phyloP scores from a whole-genome alignment of 1,140 invertebrate species.

The Ceratoteleas bidentatus region DNA sequence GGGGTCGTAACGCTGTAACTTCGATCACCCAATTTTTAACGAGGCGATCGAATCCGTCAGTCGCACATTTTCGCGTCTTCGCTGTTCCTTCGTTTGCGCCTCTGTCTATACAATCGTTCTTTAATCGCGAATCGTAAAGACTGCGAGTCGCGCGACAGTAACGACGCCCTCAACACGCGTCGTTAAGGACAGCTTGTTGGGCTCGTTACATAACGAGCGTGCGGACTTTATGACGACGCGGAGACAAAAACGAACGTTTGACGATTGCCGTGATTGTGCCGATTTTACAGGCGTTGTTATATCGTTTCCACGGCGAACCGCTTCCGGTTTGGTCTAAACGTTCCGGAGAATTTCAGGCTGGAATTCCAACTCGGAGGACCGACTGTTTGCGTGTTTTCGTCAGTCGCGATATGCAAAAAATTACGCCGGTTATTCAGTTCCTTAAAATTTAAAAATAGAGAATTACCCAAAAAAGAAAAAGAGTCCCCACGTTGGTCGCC shows the following conservation, averaged over 20 bases:
- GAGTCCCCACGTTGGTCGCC: too few relatives aligned
- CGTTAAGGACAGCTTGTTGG: constrained; percentile 66
- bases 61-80: constrained; percentile 29
- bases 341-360: too few relatives aligned
- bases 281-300: constrained; percentile 61
- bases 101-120: constrained; percentile 60
- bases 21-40: constrained; percentile 38
- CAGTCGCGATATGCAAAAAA: too few relatives aligned
- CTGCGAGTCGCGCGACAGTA: constrained; percentile 52
- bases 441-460: too few relatives aligned
- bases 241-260: constrained; percentile 56
- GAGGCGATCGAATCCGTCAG: constrained; percentile 56
- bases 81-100: constrained; percentile 47
- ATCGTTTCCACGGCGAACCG: constrained; percentile 18
- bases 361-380: too few relatives aligned
- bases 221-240: constrained; percentile 47
- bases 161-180: constrained; percentile 53
- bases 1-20: too few relatives aligned
- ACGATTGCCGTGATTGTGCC: constrained; percentile 51
- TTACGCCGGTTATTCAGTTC: too few relatives aligned
- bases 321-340: too few relatives aligned
- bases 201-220: constrained; percentile 63
- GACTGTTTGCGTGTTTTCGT: too few relatives aligned
- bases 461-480: too few relatives aligned
- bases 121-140: constrained; percentile 67